A percentile compares a stretch with the other conserved stretches of the same genome.
Evolutionary conservation across 2,113 vertebrate species (phyloP).

Genomic region (Polypterus bichir): DNA sequence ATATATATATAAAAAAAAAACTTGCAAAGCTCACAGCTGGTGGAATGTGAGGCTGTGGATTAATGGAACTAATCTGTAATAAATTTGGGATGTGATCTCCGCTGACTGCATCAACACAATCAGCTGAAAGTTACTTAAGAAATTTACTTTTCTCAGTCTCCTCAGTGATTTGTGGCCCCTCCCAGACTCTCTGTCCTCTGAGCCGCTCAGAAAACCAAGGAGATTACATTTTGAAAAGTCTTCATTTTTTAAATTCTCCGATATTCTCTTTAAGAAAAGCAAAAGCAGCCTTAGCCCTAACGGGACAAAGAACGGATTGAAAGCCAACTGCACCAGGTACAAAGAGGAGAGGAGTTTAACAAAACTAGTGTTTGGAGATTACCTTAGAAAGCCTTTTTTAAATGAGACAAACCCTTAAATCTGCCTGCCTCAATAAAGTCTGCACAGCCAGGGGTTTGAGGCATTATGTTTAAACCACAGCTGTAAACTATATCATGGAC

Average conservation of each 20-base stretch:
- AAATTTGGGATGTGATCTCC: constrained; percentile 34
- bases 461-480: no score
- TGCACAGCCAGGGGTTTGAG: no score
- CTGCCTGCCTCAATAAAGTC: no score
- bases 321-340: no score
- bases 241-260: constrained; percentile 36
- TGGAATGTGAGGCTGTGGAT: constrained; percentile 24
- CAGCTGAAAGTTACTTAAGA: constrained; percentile 34
- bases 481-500: no score
- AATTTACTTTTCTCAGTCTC: constrained; percentile 36
- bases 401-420: no score
- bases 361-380: no score
- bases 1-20: constrained; percentile 17
- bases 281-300: constrained; percentile 24
- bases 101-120: constrained; percentile 32
- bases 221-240: constrained; percentile 30
- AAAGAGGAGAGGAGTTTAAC: no score
- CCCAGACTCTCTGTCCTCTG: constrained; percentile 20
- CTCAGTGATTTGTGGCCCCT: constrained; percentile 25
- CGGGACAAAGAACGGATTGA: no score
- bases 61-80: constrained; percentile 31
- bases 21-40: constrained; percentile 26
- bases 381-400: no score
- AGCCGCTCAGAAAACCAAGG: constrained; percentile 7
- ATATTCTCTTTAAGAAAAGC: constrained; percentile 18